Evolutionary conservation across 2,888 invertebrate species (phyloP).

Genomic region (Scaptomyza flava): DNA sequence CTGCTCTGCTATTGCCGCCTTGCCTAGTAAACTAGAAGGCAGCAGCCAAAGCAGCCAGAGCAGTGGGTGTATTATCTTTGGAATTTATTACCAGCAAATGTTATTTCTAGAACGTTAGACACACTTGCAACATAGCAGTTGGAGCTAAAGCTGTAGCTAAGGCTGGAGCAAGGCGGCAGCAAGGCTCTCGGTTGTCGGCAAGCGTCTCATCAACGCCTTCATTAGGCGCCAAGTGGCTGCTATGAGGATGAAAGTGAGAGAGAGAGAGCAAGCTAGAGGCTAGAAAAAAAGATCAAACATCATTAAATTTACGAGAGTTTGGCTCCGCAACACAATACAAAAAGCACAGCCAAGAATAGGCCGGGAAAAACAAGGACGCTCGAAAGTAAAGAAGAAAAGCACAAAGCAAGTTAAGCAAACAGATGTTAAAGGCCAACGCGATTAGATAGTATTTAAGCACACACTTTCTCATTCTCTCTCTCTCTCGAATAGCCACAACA

Average conservation of each 20-base stretch:
- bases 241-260: constrained; percentile 21
- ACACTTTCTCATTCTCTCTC: not conserved
- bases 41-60: not conserved
- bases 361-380: constrained; percentile 13
- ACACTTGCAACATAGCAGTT: constrained; percentile 37
- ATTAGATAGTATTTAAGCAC: constrained; percentile 15
- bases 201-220: constrained; percentile 76
- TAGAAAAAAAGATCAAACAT: constrained; percentile 54
- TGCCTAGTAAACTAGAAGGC: constrained; percentile 6
- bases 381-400: constrained; percentile 6
- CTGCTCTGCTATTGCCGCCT: constrained; percentile 25
- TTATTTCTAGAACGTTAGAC: constrained; percentile 80
- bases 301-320: constrained; percentile 74
- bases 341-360: constrained; percentile 30
- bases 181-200: not conserved
- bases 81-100: constrained; percentile 79
- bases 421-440: constrained; percentile 27
- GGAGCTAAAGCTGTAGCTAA: not conserved
- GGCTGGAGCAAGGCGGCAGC: not conserved
- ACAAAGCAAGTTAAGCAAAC: constrained; percentile 17
- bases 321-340: constrained; percentile 39
- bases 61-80: constrained; percentile 78
- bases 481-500: not conserved
- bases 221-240: constrained; percentile 69
- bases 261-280: not conserved